Evolutionary conservation across 1,140 invertebrate species (phyloP).

Genomic region (Diachasma alloeum): DNA sequence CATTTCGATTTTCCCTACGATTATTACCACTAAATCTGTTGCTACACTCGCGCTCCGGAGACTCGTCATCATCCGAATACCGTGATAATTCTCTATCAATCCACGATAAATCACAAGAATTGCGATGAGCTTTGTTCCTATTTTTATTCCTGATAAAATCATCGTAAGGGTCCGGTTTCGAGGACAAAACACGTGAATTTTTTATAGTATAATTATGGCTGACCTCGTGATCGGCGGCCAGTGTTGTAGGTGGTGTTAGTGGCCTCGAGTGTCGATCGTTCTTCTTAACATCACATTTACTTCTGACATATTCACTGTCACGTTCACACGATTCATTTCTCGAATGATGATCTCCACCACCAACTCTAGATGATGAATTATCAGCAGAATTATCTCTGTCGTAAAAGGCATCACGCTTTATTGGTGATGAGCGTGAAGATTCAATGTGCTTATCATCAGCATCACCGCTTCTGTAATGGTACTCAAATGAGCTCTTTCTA

Average conservation of each 20-base stretch:
- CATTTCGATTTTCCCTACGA: conserved; percentile 15
- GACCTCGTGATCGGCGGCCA: conserved; percentile 10
- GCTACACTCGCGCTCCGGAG: conserved; percentile 23
- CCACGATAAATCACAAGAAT: conserved; percentile 20
- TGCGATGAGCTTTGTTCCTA: conserved; percentile 6
- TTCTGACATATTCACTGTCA: conserved; percentile 8
- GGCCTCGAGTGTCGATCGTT: conserved; percentile 48
- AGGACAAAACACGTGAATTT: background rate
- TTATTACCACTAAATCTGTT: background rate
- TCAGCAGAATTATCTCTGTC: conserved; percentile 16
- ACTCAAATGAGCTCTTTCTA: conserved; percentile 43
- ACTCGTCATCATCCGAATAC: conserved; percentile 37
- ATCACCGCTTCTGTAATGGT: conserved; percentile 12
- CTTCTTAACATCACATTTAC: conserved; percentile 7
- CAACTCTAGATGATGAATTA: conserved; percentile 34
- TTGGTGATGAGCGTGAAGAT: conserved; percentile 1
- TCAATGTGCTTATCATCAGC: background rate
- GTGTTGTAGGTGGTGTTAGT: conserved; percentile 46
- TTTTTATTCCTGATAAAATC: conserved; percentile 6
- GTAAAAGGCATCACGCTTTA: background rate
- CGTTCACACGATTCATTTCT: conserved; percentile 2
- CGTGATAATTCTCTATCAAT: conserved; percentile 19
- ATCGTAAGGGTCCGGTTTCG: conserved; percentile 15
- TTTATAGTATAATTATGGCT: conserved; percentile 18
- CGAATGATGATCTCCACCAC: conserved; percentile 19